Conservation (phyloP, 1,140 invertebrate species). For the Drosophila pachea region DNA sequence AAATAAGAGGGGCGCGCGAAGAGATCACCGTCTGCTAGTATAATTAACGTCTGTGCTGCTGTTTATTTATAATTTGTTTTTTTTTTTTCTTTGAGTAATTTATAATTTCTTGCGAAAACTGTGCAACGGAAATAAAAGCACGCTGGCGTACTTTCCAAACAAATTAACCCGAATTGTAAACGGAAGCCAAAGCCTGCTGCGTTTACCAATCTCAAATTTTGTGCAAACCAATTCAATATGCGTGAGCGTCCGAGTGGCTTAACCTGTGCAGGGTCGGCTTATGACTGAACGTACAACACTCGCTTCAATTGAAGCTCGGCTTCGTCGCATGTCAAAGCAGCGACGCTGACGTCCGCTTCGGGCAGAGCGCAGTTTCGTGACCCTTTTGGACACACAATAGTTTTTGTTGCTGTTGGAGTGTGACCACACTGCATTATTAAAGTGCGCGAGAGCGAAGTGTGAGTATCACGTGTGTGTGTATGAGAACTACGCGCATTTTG, state of each 20-base stretch:
- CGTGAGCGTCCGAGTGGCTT: conserved; percentile 49
- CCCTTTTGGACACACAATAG: conserved; percentile 23
- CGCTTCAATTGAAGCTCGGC: conserved; percentile 44
- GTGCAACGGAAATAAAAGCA: conserved; percentile 58
- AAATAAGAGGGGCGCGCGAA: conserved; percentile 5
- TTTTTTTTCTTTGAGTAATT: conserved; percentile 40
- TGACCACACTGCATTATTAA: not conserved
- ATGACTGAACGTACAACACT: conserved; percentile 48
- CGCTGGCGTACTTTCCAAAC: conserved; percentile 61
- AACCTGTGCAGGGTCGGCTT: conserved; percentile 67
- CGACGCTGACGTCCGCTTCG: not conserved
- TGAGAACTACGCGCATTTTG: conserved; percentile 19
- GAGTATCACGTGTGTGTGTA: conserved; percentile 7
- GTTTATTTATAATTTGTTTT: conserved; percentile 27
- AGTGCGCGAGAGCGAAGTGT: not conserved
- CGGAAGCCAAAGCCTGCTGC: conserved; percentile 52
- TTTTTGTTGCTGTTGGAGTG: not conserved
- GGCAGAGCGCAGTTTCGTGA: conserved; percentile 26
- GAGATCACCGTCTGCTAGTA: conserved; percentile 21
- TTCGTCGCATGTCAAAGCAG: conserved; percentile 40
- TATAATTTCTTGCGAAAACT: conserved; percentile 52
- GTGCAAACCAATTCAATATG: conserved; percentile 28
- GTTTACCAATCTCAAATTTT: conserved; percentile 13
- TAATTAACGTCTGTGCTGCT: conserved; percentile 31
- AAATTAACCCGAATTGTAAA: conserved; percentile 70